A percentile compares a stretch with the other conserved stretches of the same genome.
These are phyloP conservation scores for Lamellibrachia luymesi DNA, from an alignment of 1,140 invertebrate genomes.

Conservation along the genomic window DNA sequence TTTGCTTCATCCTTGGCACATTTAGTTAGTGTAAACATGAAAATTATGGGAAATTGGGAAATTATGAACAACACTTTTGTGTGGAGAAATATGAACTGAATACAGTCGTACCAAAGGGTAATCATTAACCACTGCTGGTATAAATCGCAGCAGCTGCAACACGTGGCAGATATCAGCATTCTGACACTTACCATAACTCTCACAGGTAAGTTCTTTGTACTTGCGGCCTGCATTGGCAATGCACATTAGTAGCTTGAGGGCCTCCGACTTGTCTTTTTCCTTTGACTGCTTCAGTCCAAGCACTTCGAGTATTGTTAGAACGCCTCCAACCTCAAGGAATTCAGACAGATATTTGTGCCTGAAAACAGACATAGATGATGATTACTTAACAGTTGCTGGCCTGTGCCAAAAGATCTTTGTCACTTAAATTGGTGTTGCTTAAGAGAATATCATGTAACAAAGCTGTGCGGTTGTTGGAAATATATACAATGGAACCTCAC, in stretches of 20 bases:
- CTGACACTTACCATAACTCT: slow-evolving; percentile 51
- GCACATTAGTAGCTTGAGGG: slow-evolving; percentile 47
- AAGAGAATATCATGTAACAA: not conserved
- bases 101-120: not conserved
- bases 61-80: too few relatives aligned
- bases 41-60: too few relatives aligned
- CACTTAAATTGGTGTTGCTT: not conserved
- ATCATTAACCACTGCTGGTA: not conserved
- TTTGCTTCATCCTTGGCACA: too few relatives aligned
- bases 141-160: not conserved
- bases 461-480: too few relatives aligned
- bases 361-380: slow-evolving; percentile 24
- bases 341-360: slow-evolving; percentile 57
- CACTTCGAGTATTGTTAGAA: slow-evolving; percentile 54
- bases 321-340: slow-evolving; percentile 56
- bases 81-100: too few relatives aligned
- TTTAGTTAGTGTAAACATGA: too few relatives aligned
- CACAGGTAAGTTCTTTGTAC: slow-evolving; percentile 58
- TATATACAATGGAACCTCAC: too few relatives aligned
- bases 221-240: slow-evolving; percentile 55
- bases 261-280: slow-evolving; percentile 52
- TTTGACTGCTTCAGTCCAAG: slow-evolving; percentile 54
- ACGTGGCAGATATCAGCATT: not conserved
- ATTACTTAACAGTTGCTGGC: not conserved
- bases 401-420: not conserved